phyloP scores from a whole-genome alignment of 2,113 vertebrate genomes.

The Poeciliopsis occidentalis region DNA sequence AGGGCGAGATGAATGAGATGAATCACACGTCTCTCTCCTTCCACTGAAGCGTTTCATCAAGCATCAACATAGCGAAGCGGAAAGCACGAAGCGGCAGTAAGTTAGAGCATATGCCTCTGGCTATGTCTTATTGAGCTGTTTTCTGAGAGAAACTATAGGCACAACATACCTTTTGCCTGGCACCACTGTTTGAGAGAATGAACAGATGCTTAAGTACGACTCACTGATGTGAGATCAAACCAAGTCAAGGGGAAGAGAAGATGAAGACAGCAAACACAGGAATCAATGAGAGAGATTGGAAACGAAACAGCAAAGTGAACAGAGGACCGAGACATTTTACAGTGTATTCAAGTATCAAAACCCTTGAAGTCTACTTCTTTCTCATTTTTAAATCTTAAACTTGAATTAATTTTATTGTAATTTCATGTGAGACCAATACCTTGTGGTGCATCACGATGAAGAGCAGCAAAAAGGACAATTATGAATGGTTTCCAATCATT shows the following conservation, averaged over 20 bases:
- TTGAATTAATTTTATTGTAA: neutral
- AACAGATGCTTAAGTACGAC: slow-evolving; percentile 54
- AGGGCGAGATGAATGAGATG: slow-evolving; percentile 50
- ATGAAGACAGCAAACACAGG: slow-evolving; percentile 44
- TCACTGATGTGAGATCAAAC: slow-evolving; percentile 54
- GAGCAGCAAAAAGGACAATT: neutral
- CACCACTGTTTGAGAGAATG: slow-evolving; percentile 52
- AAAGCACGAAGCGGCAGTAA: slow-evolving; percentile 46
- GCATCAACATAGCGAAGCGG: slow-evolving; percentile 51
- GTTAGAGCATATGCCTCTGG: slow-evolving; percentile 35
- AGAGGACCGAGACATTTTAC: neutral
- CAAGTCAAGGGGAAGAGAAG: slow-evolving; percentile 31
- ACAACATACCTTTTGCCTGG: slow-evolving; percentile 69
- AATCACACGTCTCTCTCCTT: slow-evolving; percentile 54
- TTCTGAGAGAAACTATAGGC: slow-evolving; percentile 58
- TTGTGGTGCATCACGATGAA: too few species aligned
- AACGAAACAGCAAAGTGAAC: slow-evolving; percentile 30
- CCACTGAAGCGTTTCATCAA: slow-evolving; percentile 63
- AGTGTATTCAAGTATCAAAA: neutral
- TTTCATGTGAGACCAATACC: neutral
- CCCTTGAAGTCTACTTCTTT: neutral
- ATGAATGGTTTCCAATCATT: neutral
- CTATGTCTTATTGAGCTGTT: slow-evolving; percentile 57
- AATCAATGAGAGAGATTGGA: slow-evolving; percentile 47
- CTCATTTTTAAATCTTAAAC: neutral